Conservation (phyloP, 1,140 invertebrate species). For the Lysiphlebus fabarum region DNA sequence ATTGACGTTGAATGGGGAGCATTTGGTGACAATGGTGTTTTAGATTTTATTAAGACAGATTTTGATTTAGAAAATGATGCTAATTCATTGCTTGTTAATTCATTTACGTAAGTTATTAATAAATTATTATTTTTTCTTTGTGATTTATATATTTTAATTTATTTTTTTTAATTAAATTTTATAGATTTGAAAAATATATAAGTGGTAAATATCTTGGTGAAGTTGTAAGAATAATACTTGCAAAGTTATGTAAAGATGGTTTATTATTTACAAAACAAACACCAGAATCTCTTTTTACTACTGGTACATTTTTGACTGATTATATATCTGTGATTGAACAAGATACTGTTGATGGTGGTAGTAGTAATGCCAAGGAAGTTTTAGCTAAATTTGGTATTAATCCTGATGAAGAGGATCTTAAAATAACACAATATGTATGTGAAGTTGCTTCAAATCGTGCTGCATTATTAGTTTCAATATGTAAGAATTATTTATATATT, state of each 20-base stretch:
- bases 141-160: not conserved
- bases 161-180: slow-evolving; percentile 8
- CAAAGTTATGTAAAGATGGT: slow-evolving; percentile 55
- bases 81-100: slow-evolving; percentile 58
- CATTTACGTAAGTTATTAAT: slow-evolving; percentile 53
- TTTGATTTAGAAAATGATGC: slow-evolving; percentile 65
- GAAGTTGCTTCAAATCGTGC: slow-evolving; percentile 71
- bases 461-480: slow-evolving; percentile 75
- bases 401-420: slow-evolving; percentile 63
- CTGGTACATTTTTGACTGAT: slow-evolving; percentile 64
- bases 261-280: slow-evolving; percentile 57
- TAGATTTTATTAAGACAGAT: slow-evolving; percentile 74
- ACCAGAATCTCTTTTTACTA: slow-evolving; percentile 46
- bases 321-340: slow-evolving; percentile 71
- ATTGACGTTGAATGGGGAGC: slow-evolving; percentile 83
- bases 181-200: slow-evolving; percentile 68
- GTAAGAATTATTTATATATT: slow-evolving; percentile 45
- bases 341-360: slow-evolving; percentile 49
- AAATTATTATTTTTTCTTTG: not conserved
- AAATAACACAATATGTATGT: slow-evolving; percentile 75
- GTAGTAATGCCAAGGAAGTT: slow-evolving; percentile 48
- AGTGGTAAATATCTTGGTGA: slow-evolving; percentile 69
- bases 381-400: slow-evolving; percentile 52
- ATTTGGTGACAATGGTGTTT: slow-evolving; percentile 77
- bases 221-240: slow-evolving; percentile 59